Base-by-base conservation (phyloP, 2,797 vertebrate genomes). In the Arremon aurantiirostris region DNA sequence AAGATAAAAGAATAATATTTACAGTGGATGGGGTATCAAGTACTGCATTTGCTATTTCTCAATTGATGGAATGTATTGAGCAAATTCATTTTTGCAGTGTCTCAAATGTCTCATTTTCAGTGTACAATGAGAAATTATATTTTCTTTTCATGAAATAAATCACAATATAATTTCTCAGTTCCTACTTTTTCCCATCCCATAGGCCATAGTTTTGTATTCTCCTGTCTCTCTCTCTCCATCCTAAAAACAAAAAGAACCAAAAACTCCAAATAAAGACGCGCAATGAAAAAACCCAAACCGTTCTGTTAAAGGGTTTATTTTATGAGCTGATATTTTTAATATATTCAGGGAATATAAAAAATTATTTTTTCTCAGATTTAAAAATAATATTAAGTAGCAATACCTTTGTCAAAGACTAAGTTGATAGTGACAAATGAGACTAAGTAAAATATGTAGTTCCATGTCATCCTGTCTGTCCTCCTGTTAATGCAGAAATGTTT, bases 131-230 rank as follows among this genome's bases (percentile, higher is more conserved):
- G 19, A 42, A 81, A 13, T 75, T 86, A 44, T 46, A n/a, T 65
- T 91, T 92, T 82, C 6, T 60, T 93, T 82, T 82, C 7, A 52
- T 57, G 1, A 91, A 77, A 71, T 80, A 89, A 82, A 83, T 91
- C 49, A 70, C 32, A 60, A 4, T 32, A 24, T 71, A 73, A 41
- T 78, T 88, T 69, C 73, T 28, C 39, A 42, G 13, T 77, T 93
- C 69, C 13, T 56, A 11, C 9, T 70, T 91, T 82, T 80, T 27
- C 39, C 18, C 12, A 34, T 77, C 26, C 35, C 5, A 37, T 37
- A 5, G 21, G 20, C 44, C 11, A 8, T 24, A 32, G 7, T 34
- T 89, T 70, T 70, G 23, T 47, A 42, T 11, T 53, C 11, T 77
- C 4, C 6, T 7, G 2, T 55, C 10, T 6, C 13, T 26, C 13